Base-by-base conservation (phyloP, 2,113 vertebrate genomes). In the Pollimyrus isidori region DNA sequence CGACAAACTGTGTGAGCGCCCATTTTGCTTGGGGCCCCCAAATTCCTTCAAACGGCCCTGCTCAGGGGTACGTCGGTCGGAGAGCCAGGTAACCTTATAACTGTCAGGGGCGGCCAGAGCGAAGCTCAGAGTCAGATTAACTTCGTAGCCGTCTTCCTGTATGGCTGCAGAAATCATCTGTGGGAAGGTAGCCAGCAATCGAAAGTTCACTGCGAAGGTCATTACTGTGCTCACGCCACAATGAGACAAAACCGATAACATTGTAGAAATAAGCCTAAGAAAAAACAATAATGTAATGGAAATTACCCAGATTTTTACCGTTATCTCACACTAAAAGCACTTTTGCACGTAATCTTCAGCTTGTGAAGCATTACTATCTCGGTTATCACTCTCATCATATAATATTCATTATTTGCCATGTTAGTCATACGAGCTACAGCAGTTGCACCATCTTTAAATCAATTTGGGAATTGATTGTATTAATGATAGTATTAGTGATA, bases 161-260 rank as follows among this genome's bases (percentile, higher is more conserved):
- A 99, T 87, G 88, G 96, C 93, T 15, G 97, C 98, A 35, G 96
- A 98, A 5, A 96, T 94, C 90, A 99, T 94, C 98, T 99, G 94
- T 86, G 89, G 91, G 87, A 90, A 10, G 92, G 88, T 23, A 89
- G 56, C 50, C 0, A 17, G 46, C 21, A 69, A 26, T 76, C 5
- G 0, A 42, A 80, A 80, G 2, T 17, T 80, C 73, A 80, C 15
- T 42, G 73, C 35, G 17, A 42, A 42, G 35, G 15, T 7, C 35
- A 76, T 39, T 42, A 35, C 11, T 76, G 13, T 39, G 1, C 35
- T 39, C 30, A 76, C 35, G 6, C 69, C 30, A 39, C n/a, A 65
- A 26, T 65, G 42, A 39, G 69, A 39, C 39, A 39, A 76, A 11
- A 65, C 62, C 0, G 2, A 26, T 65, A 39, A 39, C 7, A 39